Conservation (phyloP, 2,797 vertebrate species). For the Telmatherina bonti region DNA sequence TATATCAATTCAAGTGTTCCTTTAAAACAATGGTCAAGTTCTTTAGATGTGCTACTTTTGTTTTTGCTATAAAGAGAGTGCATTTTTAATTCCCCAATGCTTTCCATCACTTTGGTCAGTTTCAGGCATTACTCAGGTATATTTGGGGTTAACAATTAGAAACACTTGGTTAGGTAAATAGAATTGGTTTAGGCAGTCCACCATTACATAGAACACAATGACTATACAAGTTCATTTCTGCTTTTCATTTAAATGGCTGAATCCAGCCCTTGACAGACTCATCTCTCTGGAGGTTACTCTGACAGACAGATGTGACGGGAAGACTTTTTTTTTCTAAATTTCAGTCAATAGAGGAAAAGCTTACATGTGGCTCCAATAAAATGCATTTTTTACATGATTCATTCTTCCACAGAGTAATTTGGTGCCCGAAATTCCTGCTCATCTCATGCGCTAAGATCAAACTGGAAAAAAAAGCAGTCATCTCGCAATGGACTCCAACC, state of each 20-base stretch:
- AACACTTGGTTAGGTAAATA: too few relatives aligned
- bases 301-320: not conserved
- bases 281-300: not conserved
- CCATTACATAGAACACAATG: too few relatives aligned
- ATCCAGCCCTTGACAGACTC: too few relatives aligned
- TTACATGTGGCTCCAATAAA: not conserved
- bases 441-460: not conserved
- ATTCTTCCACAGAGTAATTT: not conserved
- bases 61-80: too few relatives aligned
- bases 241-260: too few relatives aligned
- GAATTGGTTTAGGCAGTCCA: too few relatives aligned
- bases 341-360: constrained; percentile 3
- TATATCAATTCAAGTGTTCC: too few relatives aligned
- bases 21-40: too few relatives aligned
- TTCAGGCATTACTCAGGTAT: not conserved
- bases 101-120: not conserved
- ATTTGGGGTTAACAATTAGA: too few relatives aligned
- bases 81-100: too few relatives aligned
- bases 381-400: not conserved
- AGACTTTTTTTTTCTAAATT: not conserved
- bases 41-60: too few relatives aligned
- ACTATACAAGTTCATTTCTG: too few relatives aligned
- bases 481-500: not conserved
- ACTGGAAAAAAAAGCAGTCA: not conserved
- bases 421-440: not conserved